Evolutionary conservation across 2,888 invertebrate species (phyloP).

Genomic region (Xestia xanthographa): DNA sequence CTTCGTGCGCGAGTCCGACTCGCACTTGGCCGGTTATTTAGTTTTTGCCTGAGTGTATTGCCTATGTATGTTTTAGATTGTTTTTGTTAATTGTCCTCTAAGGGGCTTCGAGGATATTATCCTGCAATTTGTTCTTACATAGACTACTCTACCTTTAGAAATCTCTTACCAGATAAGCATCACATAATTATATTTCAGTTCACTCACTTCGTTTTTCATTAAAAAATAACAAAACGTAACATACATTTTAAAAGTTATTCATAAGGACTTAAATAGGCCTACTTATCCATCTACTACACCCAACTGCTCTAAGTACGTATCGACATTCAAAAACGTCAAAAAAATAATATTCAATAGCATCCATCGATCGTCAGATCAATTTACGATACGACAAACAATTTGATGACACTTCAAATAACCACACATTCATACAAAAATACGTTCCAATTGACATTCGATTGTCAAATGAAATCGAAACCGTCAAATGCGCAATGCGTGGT

Average conservation of each 20-base stretch:
- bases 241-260: neutral
- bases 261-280: neutral
- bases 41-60: too few species aligned
- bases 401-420: constrained; percentile 54
- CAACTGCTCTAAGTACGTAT: neutral
- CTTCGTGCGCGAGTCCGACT: too few species aligned
- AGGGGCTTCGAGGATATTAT: neutral
- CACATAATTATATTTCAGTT: too few species aligned
- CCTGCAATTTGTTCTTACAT: neutral
- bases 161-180: neutral
- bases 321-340: constrained; percentile 7
- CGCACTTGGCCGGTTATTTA: too few species aligned
- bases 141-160: neutral
- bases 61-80: too few species aligned
- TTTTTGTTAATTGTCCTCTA: neutral
- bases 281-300: neutral
- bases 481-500: constrained; percentile 65
- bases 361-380: constrained; percentile 42
- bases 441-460: constrained; percentile 62
- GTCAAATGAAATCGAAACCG: constrained; percentile 68
- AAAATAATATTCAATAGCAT: constrained; percentile 16
- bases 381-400: constrained; percentile 58
- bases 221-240: neutral
- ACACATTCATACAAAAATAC: constrained; percentile 50
- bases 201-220: too few species aligned